These are phyloP conservation scores for Cyclophora albipunctata DNA, from an alignment of 2,888 invertebrate genomes.

Conservation along the genomic window DNA sequence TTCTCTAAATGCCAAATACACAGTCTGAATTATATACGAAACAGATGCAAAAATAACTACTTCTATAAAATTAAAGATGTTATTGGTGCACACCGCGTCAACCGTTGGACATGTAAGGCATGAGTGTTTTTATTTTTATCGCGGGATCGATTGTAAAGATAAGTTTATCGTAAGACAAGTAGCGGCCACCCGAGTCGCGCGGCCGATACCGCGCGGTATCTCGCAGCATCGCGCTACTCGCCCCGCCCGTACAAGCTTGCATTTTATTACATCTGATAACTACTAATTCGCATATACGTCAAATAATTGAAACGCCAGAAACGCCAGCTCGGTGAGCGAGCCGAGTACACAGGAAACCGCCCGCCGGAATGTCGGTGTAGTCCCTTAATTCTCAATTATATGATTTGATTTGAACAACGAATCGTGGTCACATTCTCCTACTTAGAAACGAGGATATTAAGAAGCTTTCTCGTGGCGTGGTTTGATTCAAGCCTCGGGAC, in stretches of 20 bases:
- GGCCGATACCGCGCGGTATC: constrained; percentile 23
- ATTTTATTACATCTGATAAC: constrained; percentile 71
- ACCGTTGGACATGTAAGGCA: constrained; percentile 55
- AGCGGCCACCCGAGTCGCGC: constrained; percentile 64
- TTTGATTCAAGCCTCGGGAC: constrained; percentile 15
- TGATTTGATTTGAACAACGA: constrained; percentile 28
- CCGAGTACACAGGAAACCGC: constrained; percentile 21
- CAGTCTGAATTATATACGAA: constrained; percentile 39
- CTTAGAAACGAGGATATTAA: constrained; percentile 19
- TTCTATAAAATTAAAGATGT: constrained; percentile 64
- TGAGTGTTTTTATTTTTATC: constrained; percentile 66
- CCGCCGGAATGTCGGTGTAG: constrained; percentile 36
- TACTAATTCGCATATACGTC: constrained; percentile 66
- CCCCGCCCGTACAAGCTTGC: constrained; percentile 44
- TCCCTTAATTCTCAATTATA: constrained; percentile 32
- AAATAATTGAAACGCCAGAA: constrained; percentile 62
- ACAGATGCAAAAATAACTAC: constrained; percentile 64
- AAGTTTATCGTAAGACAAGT: constrained; percentile 73
- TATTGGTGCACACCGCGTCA: constrained; percentile 65
- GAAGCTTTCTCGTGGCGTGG: constrained; percentile 16
- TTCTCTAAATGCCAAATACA: no score
- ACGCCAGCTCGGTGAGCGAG: constrained; percentile 29
- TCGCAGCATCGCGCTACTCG: constrained; percentile 30
- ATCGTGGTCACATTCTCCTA: constrained; percentile 20
- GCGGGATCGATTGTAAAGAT: constrained; percentile 72